Conservation (phyloP, 2,797 vertebrate genomes). For the Rhinoraja longicauda region DNA sequence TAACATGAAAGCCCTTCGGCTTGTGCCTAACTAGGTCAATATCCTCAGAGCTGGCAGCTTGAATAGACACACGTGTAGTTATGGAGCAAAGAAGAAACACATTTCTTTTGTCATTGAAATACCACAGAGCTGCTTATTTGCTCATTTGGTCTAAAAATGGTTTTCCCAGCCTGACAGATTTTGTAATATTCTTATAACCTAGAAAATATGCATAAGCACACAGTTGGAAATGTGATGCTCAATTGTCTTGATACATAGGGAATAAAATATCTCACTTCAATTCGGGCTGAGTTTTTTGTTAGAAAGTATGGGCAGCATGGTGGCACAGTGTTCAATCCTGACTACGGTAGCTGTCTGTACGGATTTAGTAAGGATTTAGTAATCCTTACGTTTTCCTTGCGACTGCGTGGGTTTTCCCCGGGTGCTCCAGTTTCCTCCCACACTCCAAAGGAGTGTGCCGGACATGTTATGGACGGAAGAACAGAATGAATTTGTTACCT, state of each 20-base stretch:
- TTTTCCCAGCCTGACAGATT: background rate
- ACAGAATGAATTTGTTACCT: no score
- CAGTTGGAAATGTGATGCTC: background rate
- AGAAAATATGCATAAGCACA: background rate
- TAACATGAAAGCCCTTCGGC: background rate
- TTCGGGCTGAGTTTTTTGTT: no score
- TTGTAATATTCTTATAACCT: background rate
- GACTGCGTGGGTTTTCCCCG: no score
- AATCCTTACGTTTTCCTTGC: no score
- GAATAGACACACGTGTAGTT: background rate
- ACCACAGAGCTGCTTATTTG: background rate
- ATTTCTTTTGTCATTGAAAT: background rate
- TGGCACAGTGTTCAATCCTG: no score
- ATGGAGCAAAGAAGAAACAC: background rate
- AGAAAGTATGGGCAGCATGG: no score
- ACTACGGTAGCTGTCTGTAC: no score
- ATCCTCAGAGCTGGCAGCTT: background rate
- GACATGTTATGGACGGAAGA: no score
- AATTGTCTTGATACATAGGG: background rate
- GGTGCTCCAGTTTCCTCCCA: no score
- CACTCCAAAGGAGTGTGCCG: no score
- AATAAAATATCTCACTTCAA: background rate
- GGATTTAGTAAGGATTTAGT: no score
- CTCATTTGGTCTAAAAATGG: background rate
- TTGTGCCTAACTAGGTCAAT: slow-evolving; percentile 2